Percentiles rank a stretch among this genome's conserved stretches.
Conservation (phyloP, 1,140 invertebrate species). For the Drosophila tropicalis region DNA sequence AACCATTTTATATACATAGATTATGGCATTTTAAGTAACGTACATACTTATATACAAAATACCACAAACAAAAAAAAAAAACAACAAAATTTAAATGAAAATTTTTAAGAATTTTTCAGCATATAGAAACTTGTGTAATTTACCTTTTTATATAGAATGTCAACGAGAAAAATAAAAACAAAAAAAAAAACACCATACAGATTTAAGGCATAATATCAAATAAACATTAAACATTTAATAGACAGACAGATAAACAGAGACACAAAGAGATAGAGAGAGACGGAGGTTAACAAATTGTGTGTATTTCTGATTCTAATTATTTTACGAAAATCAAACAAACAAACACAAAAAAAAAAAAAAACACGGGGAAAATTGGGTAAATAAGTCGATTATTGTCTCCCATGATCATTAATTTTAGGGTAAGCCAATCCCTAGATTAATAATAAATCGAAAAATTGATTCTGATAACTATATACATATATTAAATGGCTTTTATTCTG, state of each 20-base stretch:
- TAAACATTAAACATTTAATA: conserved; percentile 72
- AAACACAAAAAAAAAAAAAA: not conserved
- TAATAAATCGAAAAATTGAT: conserved; percentile 8
- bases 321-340: conserved; percentile 2
- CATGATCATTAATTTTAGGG: conserved; percentile 11
- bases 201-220: conserved; percentile 71
- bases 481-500: not conserved
- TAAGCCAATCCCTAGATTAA: conserved; percentile 9
- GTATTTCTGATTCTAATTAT: conserved; percentile 14
- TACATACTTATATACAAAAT: conserved; percentile 24
- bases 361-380: conserved; percentile 4
- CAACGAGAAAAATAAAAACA: conserved; percentile 36
- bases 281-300: not conserved
- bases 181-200: conserved; percentile 43
- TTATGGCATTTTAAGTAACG: conserved; percentile 73
- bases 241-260: not conserved
- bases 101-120: conserved; percentile 57
- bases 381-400: conserved; percentile 10
- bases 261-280: not conserved
- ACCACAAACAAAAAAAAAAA: conserved; percentile 21
- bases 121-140: conserved; percentile 50
- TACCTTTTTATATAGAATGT: conserved; percentile 63
- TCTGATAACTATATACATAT: conserved; percentile 5
- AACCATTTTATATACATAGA: conserved; percentile 61
- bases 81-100: conserved; percentile 23